phyloP scores from a whole-genome alignment of 2,888 invertebrate species.

The Phragmatobia fuliginosa region DNA sequence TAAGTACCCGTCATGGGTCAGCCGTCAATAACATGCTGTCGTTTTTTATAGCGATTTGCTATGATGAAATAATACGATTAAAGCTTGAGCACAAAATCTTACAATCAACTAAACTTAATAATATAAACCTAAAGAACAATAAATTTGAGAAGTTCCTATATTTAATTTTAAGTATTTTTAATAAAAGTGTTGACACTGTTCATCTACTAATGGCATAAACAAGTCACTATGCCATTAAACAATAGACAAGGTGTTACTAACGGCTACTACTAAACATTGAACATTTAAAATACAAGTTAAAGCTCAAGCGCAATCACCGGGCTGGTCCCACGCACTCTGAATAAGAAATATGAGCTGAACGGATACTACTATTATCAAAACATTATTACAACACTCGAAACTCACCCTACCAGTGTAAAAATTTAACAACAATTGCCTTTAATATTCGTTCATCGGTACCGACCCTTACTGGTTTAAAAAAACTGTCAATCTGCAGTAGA shows the following conservation, averaged over 20 bases:
- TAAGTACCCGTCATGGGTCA: constrained; percentile 77
- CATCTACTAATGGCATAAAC: not conserved
- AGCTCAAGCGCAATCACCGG: constrained; percentile 62
- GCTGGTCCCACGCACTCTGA: constrained; percentile 82
- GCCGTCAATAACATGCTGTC: constrained; percentile 71
- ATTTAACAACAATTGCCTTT: constrained; percentile 87
- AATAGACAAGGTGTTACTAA: constrained; percentile 70
- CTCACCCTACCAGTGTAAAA: constrained; percentile 83
- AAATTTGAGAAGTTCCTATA: too few relatives aligned
- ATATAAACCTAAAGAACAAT: not conserved
- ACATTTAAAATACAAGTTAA: constrained; percentile 71
- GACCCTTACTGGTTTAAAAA: constrained; percentile 81
- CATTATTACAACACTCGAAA: constrained; percentile 86
- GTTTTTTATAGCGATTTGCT: constrained; percentile 72
- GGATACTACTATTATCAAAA: constrained; percentile 86
- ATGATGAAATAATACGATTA: constrained; percentile 58
- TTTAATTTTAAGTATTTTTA: too few relatives aligned
- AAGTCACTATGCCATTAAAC: constrained; percentile 37
- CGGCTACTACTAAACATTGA: constrained; percentile 62
- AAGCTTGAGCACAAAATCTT: not conserved
- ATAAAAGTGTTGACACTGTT: not conserved
- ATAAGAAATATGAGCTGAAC: constrained; percentile 86
- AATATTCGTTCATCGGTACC: constrained; percentile 82
- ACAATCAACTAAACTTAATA: not conserved
- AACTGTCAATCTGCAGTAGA: constrained; percentile 86